Conservation (phyloP, 2,113 vertebrate species). For the Syngnathus scovelli region DNA sequence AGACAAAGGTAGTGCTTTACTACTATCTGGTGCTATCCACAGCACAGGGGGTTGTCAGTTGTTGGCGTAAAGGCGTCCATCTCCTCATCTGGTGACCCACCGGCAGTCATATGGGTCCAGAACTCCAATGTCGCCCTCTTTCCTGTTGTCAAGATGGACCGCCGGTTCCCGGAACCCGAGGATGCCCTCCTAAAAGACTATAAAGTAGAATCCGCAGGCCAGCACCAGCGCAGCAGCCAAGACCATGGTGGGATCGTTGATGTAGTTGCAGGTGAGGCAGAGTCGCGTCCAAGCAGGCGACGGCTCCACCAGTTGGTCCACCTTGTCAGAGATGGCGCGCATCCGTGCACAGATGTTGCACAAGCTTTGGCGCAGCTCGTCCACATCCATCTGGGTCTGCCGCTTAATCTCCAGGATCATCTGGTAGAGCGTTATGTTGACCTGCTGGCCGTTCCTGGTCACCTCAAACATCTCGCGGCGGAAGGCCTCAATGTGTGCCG, state of each 20-base stretch:
- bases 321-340: conserved; percentile 2
- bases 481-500: conserved; percentile 2
- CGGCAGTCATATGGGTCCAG: neutral
- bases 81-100: neutral
- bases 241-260: neutral
- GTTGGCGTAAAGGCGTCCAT: neutral
- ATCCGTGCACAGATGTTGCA: neutral
- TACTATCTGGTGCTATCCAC: neutral
- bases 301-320: conserved; percentile 6
- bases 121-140: neutral
- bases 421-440: conserved; percentile 8
- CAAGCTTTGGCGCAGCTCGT: conserved; percentile 3
- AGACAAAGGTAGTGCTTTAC: neutral
- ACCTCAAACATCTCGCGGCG: conserved; percentile 9
- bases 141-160: neutral
- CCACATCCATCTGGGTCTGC: conserved; percentile 11
- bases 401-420: conserved; percentile 8
- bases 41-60: neutral
- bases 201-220: conserved; percentile 5
- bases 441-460: conserved; percentile 5
- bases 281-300: neutral
- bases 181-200: neutral
- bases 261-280: neutral
- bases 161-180: neutral
- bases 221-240: neutral